A percentile compares a stretch with the other conserved stretches of the same genome.
These are phyloP conservation scores for Leptinotarsa rubiginosa DNA, from an alignment of 2,888 invertebrate genomes.

Conservation along the genomic window DNA sequence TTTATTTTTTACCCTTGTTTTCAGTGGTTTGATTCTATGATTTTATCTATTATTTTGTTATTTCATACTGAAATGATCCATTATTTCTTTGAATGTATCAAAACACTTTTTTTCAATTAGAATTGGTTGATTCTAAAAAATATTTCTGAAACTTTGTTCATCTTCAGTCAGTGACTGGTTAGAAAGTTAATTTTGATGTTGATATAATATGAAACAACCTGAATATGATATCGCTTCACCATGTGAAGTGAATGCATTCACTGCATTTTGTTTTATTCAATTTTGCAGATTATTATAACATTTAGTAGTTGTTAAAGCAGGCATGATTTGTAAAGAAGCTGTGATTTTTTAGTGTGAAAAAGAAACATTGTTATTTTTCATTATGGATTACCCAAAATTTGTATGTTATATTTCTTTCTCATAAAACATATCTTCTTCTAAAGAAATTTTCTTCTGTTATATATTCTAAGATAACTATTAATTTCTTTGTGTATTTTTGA, in stretches of 20 bases:
- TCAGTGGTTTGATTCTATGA: neutral
- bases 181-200: neutral
- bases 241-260: conserved; percentile 32
- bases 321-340: conserved; percentile 61
- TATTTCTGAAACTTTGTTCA: neutral
- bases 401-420: conserved; percentile 40
- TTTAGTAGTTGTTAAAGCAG: conserved; percentile 46
- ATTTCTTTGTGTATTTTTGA: conserved; percentile 61
- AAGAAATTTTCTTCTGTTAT: conserved; percentile 46
- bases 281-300: conserved; percentile 45
- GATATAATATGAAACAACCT: conserved; percentile 19
- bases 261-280: conserved; percentile 42
- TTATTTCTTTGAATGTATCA: neutral
- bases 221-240: conserved; percentile 21
- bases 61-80: neutral
- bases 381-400: conserved; percentile 38
- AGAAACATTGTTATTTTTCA: conserved; percentile 50
- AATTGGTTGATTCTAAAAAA: neutral
- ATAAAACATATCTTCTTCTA: conserved; percentile 38
- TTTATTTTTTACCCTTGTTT: too few species aligned
- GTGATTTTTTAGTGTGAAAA: conserved; percentile 57
- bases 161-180: neutral
- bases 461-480: conserved; percentile 51
- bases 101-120: neutral
- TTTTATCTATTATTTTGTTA: neutral